Base-by-base conservation (phyloP, 1,140 invertebrate genomes). In the Eriocheir sinensis region DNA sequence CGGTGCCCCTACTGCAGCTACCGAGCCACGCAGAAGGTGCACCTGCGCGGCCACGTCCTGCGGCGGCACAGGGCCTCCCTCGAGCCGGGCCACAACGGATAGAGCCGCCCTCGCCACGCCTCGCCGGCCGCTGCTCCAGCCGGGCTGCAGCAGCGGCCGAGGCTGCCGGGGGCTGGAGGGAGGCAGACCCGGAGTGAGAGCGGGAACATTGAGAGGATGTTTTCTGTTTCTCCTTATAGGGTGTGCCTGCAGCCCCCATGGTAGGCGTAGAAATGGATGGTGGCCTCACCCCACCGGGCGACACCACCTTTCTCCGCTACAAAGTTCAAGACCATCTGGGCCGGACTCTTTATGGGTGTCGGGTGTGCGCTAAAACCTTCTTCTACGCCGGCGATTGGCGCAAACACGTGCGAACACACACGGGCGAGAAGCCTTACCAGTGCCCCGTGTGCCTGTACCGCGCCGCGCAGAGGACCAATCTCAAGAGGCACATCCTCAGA, bases 1-100 rank as follows among this genome's bases (percentile, higher is more conserved):
- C 53, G 83, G 89, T 94, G 93, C 86, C 93, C 93, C 9, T 94
- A 94, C 89, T 94, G 93, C 86, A 94, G 89, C 38, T 94, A 94
- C 44, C 40, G 93, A 60, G 93, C 93, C 72, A 94, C 93, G 27
- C 93, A 94, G 81, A 94, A 91, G 89, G 93, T 94, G 38, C 93
- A 94, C 81, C 48, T 94, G 32, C 93, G 93, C 38, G 93, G 93
- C 80, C 93, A 94, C 48, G 91, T 94, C 89, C 60, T 94, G 34
- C 60, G 93, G 44, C 89, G 93, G 72, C 93, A 94, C 79, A 89
- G 93, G 40, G 32, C 93, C 38, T 60, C 32, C 12, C 93, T 83
- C 38, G 88, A 83, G 36, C 80, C 79, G 27, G 40, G 15, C 53
- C 81, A 81, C 27, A 89, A 94, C 72, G 89, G 89, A 86, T 94